Base-by-base conservation (phyloP, 2,797 vertebrate genomes). In the Champsocephalus esox region DNA sequence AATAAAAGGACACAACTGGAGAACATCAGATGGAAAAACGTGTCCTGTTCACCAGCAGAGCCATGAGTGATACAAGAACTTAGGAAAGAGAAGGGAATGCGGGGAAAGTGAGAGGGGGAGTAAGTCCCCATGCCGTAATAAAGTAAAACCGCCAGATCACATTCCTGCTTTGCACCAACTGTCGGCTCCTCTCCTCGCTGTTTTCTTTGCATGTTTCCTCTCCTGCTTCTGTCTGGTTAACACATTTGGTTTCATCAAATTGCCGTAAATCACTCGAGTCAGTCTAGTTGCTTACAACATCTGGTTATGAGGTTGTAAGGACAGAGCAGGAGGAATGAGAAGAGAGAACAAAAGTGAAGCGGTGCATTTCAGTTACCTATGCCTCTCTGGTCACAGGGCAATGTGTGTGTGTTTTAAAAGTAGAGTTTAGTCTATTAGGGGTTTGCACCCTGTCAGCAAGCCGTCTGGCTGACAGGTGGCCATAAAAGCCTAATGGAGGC, bases 381-480 rank as follows among this genome's bases (percentile, higher is more conserved):
- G 62, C 57, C 50, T 32, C 49, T 73, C 5, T 70, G 54, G 86
- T 55, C 71, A 81, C 57, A 73, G 38, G 72, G 48, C 17, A 54
- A 5, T 56, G 49, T 59, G 59, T 34, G 71, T 66, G 73, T 52
- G 49, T 75, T 79, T 79, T 58, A 62, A 75, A 81, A 81, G 77
- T 24, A 51, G 73, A 60, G 66, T 84, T 76, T 59, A 65, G 46
- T 75, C 71, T 84, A 50, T 79, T 63, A 73, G 52, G 51, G 69
- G 54, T 77, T 70, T 86, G 73, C 89, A 89, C 80, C 72, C 65
- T 81, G 78, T 90, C 85, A 49, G 12, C 65, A 54, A 75, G 72
- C 80, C 34, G 79, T 82, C 68, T 90, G 84, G 79, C 66, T 75
- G 81, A 89, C 89, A 92, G 89, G 88, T 84, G 89, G 83, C 71